A percentile compares a stretch with the other conserved stretches of the same genome.
Conservation (phyloP, 2,888 invertebrate genomes). For the Drosophila ustulata region DNA sequence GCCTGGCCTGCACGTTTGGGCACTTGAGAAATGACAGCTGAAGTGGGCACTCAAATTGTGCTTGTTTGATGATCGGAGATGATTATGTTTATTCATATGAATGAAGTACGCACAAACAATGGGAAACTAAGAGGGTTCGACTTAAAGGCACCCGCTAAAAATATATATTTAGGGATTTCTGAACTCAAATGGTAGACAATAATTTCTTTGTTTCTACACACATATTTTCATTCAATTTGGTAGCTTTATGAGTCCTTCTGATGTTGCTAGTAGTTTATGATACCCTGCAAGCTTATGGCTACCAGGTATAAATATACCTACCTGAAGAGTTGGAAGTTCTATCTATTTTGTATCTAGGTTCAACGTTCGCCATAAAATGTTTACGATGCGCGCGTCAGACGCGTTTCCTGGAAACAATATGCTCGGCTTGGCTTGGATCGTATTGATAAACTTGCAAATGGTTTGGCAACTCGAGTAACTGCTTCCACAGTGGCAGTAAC, state of each 20-base stretch:
- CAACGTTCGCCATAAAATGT: conserved; percentile 41
- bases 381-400: conserved; percentile 24
- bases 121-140: neutral
- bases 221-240: no score
- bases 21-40: conserved; percentile 27
- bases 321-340: neutral
- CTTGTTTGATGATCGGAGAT: conserved; percentile 18
- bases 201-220: no score
- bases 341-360: conserved; percentile 26
- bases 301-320: neutral
- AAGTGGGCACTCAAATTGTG: conserved; percentile 32
- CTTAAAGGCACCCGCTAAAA: no score
- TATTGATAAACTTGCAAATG: conserved; percentile 8
- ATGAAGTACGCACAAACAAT: conserved; percentile 1
- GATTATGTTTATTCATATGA: conserved; percentile 29
- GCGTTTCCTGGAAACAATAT: conserved; percentile 9
- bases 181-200: no score
- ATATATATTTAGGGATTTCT: no score
- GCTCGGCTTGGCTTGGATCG: conserved; percentile 1
- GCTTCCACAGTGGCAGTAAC: no score
- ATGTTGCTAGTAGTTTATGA: no score
- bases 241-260: no score
- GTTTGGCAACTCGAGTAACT: conserved; percentile 21
- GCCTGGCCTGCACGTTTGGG: conserved; percentile 25
- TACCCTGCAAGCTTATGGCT: no score